phyloP scores from a whole-genome alignment of 1,140 invertebrate species.

The Drosophila ficusphila region DNA sequence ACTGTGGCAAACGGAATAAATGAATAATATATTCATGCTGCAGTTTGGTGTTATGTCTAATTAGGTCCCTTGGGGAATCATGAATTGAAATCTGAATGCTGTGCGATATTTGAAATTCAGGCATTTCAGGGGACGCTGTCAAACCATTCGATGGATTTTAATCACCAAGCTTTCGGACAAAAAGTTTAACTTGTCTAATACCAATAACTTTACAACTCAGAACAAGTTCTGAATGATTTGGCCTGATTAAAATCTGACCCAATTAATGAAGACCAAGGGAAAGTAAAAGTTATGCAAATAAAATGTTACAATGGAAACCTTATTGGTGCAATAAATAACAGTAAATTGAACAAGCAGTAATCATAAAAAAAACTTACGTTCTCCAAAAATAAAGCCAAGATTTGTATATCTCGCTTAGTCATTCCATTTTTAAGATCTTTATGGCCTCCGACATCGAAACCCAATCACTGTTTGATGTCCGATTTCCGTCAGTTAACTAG shows the following conservation, averaged over 20 bases:
- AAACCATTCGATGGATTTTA: no score
- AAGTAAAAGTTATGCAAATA: constrained; percentile 44
- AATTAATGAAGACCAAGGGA: constrained; percentile 1
- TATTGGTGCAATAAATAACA: constrained; percentile 3
- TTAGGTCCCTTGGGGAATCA: constrained; percentile 8
- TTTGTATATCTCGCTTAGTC: neutral
- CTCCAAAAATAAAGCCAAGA: constrained; percentile 2
- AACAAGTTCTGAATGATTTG: neutral
- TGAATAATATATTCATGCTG: constrained; percentile 28
- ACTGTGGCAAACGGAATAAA: constrained; percentile 22
- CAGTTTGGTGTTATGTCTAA: constrained; percentile 7
- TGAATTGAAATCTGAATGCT: neutral
- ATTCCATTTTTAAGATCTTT: constrained; percentile 5
- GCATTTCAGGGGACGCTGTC: no score
- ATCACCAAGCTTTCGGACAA: no score
- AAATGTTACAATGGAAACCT: neutral
- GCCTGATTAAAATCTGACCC: constrained; percentile 12
- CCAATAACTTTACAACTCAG: neutral
- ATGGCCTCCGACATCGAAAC: constrained; percentile 21
- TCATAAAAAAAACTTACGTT: constrained; percentile 30
- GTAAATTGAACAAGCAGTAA: neutral
- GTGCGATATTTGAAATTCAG: neutral
- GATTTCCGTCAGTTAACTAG: constrained; percentile 53
- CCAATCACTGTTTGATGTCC: constrained; percentile 21
- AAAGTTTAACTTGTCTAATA: no score